These are phyloP conservation scores for Agonum fuliginosum DNA, from an alignment of 2,888 invertebrate genomes.

Conservation along the genomic window DNA sequence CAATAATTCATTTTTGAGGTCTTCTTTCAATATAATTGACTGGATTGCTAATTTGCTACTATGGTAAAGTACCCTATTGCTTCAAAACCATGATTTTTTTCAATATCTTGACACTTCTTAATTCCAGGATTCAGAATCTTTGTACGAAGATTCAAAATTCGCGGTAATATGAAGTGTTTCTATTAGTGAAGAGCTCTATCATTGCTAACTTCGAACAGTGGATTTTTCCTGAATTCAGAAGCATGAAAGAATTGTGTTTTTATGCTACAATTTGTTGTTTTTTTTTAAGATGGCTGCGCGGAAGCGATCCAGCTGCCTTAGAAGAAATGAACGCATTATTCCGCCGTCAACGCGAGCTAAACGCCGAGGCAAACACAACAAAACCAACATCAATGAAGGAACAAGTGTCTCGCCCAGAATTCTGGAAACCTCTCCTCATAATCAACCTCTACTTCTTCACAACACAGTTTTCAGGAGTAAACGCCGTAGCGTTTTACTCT, in stretches of 20 bases:
- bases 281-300: conserved; percentile 74
- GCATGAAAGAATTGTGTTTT: background rate
- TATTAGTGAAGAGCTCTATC: too few species aligned
- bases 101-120: too few species aligned
- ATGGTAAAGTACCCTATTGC: too few species aligned
- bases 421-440: conserved; percentile 77
- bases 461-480: conserved; percentile 83
- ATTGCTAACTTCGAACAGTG: too few species aligned
- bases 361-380: conserved; percentile 36
- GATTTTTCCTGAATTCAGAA: too few species aligned
- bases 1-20: too few species aligned
- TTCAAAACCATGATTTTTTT: too few species aligned
- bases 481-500: conserved; percentile 83
- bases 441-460: conserved; percentile 80
- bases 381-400: conserved; percentile 67
- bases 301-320: conserved; percentile 74
- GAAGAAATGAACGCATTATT: conserved; percentile 74
- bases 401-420: conserved; percentile 73
- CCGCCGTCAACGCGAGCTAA: conserved; percentile 72
- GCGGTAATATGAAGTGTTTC: too few species aligned
- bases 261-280: background rate
- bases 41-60: too few species aligned
- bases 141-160: too few species aligned
- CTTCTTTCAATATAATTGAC: too few species aligned
- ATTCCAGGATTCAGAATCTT: too few species aligned